phyloP scores from a whole-genome alignment of 2,797 vertebrate species.

The Acanthurus leucopareius region DNA sequence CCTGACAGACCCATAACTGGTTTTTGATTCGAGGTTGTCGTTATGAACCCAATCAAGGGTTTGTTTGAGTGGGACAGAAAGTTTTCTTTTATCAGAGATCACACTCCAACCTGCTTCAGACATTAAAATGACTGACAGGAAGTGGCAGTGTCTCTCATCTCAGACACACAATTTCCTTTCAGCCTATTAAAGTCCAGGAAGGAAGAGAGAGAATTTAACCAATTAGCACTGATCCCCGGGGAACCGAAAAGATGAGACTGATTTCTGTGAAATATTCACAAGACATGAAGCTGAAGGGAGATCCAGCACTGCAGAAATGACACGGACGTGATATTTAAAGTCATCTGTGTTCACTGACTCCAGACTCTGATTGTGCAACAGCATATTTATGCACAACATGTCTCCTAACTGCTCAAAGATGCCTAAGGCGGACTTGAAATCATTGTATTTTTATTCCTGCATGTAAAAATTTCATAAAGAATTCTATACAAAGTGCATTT shows the following conservation, averaged over 20 bases:
- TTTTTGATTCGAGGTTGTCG: no score
- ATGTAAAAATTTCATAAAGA: not conserved
- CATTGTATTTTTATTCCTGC: not conserved
- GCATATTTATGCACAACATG: no score
- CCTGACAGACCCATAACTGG: no score
- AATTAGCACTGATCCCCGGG: constrained; percentile 36
- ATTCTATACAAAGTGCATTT: not conserved
- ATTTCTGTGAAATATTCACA: constrained; percentile 2
- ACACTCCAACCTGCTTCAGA: not conserved
- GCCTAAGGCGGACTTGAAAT: not conserved
- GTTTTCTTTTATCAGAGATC: not conserved
- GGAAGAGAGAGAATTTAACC: constrained; percentile 36
- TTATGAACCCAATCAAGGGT: not conserved
- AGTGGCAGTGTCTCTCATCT: constrained; percentile 39
- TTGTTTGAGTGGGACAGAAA: not conserved
- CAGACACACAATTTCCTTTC: constrained; percentile 28
- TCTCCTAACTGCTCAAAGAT: not conserved
- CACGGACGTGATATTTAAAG: constrained; percentile 5
- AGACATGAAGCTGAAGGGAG: not conserved
- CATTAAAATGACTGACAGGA: constrained; percentile 40
- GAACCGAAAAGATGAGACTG: not conserved
- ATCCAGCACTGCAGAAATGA: not conserved
- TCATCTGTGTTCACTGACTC: constrained; percentile 14
- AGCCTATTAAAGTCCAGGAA: constrained; percentile 44
- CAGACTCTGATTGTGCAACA: not conserved